phyloP scores from a whole-genome alignment of 2,797 vertebrate genomes.

The Neosilurus hyrtlii region DNA sequence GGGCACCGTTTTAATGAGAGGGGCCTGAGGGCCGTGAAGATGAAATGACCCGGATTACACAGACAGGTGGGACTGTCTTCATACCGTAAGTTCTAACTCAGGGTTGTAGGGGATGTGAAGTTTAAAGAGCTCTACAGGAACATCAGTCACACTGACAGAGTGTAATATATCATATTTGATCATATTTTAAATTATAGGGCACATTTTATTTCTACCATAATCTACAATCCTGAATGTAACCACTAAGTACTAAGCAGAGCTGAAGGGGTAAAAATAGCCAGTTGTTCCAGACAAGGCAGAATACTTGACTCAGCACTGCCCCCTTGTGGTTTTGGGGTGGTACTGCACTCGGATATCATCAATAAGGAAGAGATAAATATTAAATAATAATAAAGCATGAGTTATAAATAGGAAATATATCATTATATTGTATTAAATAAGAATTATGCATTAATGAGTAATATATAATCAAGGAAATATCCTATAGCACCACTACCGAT shows the following conservation, averaged over 20 bases:
- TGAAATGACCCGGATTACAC: constrained; percentile 26
- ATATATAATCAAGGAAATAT: background rate
- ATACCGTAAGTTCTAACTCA: background rate
- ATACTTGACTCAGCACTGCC: background rate
- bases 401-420: background rate
- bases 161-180: constrained; percentile 10
- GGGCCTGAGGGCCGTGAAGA: constrained; percentile 18
- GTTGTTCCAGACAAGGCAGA: background rate
- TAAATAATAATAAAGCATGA: background rate
- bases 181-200: constrained; percentile 25
- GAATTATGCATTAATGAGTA: no score
- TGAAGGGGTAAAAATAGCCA: constrained; percentile 10
- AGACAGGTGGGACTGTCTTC: background rate
- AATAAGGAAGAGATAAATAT: background rate
- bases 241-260: constrained; percentile 8
- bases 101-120: background rate
- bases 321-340: background rate
- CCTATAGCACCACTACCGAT: background rate
- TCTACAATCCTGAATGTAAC: background rate
- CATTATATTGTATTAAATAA: background rate
- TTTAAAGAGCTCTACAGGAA: background rate
- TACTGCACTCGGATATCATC: background rate
- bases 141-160: no score
- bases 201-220: constrained; percentile 21
- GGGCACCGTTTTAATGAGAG: constrained; percentile 21